These are phyloP conservation scores for Salmo trutta DNA, from an alignment of 2,797 vertebrate species.

Conservation along the genomic window DNA sequence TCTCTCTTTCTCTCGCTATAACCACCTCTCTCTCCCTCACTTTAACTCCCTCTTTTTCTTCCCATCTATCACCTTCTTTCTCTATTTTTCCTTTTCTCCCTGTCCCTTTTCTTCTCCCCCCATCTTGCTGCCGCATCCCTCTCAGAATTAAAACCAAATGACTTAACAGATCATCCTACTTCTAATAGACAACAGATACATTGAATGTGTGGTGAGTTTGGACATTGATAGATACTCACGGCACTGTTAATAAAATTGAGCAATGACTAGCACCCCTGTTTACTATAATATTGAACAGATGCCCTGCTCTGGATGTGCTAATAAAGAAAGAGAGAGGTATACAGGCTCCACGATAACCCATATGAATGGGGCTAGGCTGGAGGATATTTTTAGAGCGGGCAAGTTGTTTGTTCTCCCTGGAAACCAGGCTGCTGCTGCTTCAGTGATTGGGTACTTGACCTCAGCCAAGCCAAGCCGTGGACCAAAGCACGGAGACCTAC, in stretches of 20 bases:
- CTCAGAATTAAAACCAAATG: constrained; percentile 5
- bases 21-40: not conserved
- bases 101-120: not conserved
- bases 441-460: constrained; percentile 28
- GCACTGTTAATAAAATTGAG: no score
- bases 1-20: not conserved
- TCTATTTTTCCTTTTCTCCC: not conserved
- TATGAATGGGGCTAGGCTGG: constrained; percentile 17
- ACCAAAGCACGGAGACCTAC: constrained; percentile 12
- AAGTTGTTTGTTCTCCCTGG: constrained; percentile 45
- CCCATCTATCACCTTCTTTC: not conserved
- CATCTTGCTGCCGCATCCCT: not conserved
- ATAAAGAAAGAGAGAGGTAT: no score
- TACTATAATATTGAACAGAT: no score
- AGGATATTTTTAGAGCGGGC: constrained; percentile 57
- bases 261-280: no score
- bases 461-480: constrained; percentile 16
- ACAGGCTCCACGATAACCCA: no score
- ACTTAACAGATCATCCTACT: not conserved
- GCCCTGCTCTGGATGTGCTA: no score
- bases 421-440: constrained; percentile 48
- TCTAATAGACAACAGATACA: not conserved
- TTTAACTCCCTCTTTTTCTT: not conserved
- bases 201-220: no score
- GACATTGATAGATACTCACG: no score